Base-by-base conservation (phyloP, 2,888 invertebrate species). In the Trachelus troglodyta region DNA sequence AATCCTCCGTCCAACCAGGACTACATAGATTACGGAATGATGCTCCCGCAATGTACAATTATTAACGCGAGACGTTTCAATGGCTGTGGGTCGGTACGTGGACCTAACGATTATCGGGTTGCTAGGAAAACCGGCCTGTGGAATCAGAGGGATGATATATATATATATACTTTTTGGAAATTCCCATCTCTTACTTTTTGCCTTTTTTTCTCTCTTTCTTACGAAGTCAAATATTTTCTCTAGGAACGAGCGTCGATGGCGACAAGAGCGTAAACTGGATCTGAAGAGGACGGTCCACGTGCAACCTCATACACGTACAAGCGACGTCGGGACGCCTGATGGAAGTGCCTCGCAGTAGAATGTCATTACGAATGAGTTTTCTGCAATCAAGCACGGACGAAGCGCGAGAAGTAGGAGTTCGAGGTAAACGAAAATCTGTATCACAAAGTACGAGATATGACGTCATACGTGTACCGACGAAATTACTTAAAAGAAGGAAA, bases 21-120 rank as follows among this genome's bases (percentile, higher is more conserved):
- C 86, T 84, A 86, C 86, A 85, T 85, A 88, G 88, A 89, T 89
- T 88, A 88, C 87, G 83, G 83, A 84, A 86, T 86, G 87, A 89
- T 89, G 87, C 85, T 84, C 82, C 84, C 82, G 82, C 84, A 86
- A 85, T 83, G 82, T 80, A 80, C 85, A 82, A 85, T 77, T 86
- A 86, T 86, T 81, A 82, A 80, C 81, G 79, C 74, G 80, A 82
- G 84, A 85, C 82, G 83, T 85, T 83, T 81, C 83, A 77, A 34
- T 34, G 31, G 71, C 31, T 33, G 56, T 56, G 56, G 23, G 23
- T 23, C 56, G 23, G 23, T 56, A 6, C 56, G 56, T 15, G 56
- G 56, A 9, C 15, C 23, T 56, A 56, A 56, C 56, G 56, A 56
- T 56, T 56, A 56, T 56, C 56, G 23, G 56, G 15, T 56, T 23